Evolutionary conservation across 1,140 invertebrate species (phyloP).

Genomic region (Leguminivora glycinivorella): DNA sequence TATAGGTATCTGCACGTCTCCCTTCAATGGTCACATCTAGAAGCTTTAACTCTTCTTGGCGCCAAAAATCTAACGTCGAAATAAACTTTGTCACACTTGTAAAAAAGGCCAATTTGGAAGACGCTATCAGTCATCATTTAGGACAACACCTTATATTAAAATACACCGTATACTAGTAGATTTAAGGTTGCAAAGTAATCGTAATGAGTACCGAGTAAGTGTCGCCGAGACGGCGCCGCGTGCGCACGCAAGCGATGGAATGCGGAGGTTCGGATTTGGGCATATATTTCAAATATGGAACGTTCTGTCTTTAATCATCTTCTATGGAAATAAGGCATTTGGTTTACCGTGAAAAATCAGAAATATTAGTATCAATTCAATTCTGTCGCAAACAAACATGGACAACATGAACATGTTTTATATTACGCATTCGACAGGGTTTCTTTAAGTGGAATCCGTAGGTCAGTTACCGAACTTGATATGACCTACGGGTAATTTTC

Average conservation of each 20-base stretch:
- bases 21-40: not conserved
- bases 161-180: not conserved
- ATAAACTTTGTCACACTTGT: conserved; percentile 34
- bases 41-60: conserved; percentile 36
- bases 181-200: not conserved
- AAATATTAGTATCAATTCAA: too few relatives aligned
- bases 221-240: conserved; percentile 38
- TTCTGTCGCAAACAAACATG: too few relatives aligned
- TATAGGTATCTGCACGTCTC: not conserved
- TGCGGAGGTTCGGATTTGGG: conserved; percentile 67
- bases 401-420: too few relatives aligned
- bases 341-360: too few relatives aligned
- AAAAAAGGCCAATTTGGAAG: not conserved
- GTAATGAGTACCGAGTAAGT: conserved; percentile 39
- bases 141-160: not conserved
- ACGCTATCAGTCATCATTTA: not conserved
- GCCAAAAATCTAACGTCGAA: conserved; percentile 40
- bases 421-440: too few relatives aligned
- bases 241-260: conserved; percentile 53
- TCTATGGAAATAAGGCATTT: not conserved
- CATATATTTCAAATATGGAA: conserved; percentile 42
- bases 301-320: not conserved
- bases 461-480: too few relatives aligned
- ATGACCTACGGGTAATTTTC: too few relatives aligned
- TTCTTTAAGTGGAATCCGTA: too few relatives aligned